phyloP scores from a whole-genome alignment of 2,888 invertebrate genomes.

The Polyommatus iphigenia region DNA sequence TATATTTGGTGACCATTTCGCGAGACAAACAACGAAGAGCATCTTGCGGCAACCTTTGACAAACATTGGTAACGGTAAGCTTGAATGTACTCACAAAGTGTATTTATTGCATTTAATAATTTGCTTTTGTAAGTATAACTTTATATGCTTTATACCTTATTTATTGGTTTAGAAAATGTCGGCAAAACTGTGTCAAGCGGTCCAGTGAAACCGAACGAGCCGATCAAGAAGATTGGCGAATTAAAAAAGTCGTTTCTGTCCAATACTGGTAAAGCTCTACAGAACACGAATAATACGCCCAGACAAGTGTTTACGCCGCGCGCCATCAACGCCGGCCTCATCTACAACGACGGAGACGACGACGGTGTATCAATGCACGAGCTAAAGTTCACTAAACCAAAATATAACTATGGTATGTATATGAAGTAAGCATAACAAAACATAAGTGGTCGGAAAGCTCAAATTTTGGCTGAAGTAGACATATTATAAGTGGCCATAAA shows the following conservation, averaged over 20 bases:
- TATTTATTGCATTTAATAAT: neutral
- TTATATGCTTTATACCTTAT: neutral
- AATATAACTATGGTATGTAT: conserved; percentile 56
- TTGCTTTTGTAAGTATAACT: neutral
- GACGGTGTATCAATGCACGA: conserved; percentile 53
- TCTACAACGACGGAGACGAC: conserved; percentile 59
- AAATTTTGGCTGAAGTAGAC: neutral
- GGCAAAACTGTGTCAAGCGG: conserved; percentile 60
- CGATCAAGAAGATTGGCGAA: conserved; percentile 59
- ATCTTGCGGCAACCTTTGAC: conserved; percentile 64
- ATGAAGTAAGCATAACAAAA: neutral
- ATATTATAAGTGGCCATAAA: neutral
- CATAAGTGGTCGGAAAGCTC: neutral
- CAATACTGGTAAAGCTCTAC: conserved; percentile 64
- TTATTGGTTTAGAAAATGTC: conserved; percentile 59
- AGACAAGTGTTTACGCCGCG: conserved; percentile 62
- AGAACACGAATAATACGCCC: conserved; percentile 66
- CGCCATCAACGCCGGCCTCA: conserved; percentile 59
- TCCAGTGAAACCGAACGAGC: conserved; percentile 65
- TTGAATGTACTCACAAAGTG: neutral
- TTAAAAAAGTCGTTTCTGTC: conserved; percentile 66
- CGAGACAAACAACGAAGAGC: conserved; percentile 58
- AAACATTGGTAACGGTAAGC: conserved; percentile 57
- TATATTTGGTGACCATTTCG: conserved; percentile 66
- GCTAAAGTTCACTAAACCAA: conserved; percentile 63